Evolutionary conservation across 2,797 vertebrate genomes (phyloP).

Genomic region (Tangara arthus): DNA sequence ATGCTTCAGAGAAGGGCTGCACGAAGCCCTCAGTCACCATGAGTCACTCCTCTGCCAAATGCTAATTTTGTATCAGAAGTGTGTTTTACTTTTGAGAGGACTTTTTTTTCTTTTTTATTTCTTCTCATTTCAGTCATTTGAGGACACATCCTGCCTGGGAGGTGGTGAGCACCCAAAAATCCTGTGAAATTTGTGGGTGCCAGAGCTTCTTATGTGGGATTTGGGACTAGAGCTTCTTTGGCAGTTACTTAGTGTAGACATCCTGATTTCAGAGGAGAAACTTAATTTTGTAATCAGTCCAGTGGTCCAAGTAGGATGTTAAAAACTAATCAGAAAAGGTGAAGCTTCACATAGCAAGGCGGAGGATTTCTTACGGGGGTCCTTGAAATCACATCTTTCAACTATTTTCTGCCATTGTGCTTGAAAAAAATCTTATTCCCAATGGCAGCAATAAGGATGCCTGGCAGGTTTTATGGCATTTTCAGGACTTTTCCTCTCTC

Average conservation of each 20-base stretch:
- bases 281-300: not conserved
- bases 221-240: not conserved
- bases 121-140: not conserved
- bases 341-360: not conserved
- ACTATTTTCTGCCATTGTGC: not conserved
- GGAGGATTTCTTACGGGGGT: not conserved
- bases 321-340: not conserved
- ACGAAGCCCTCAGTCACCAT: slow-evolving; percentile 31
- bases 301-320: not conserved
- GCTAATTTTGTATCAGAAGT: slow-evolving; percentile 48
- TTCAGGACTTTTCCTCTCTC: not conserved
- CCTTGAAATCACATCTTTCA: not conserved
- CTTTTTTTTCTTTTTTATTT: not conserved
- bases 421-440: not conserved
- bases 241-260: not conserved
- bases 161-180: slow-evolving; percentile 18
- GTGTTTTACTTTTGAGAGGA: slow-evolving; percentile 19
- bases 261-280: not conserved
- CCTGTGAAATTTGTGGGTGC: not conserved
- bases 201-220: not conserved
- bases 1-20: slow-evolving; percentile 23
- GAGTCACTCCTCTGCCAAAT: slow-evolving; percentile 53
- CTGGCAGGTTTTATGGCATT: not conserved
- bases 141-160: not conserved
- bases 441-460: not conserved